Percentiles rank a stretch among this genome's conserved stretches.
Conservation (phyloP, 2,113 vertebrate genomes). For the Panthera uncia region DNA sequence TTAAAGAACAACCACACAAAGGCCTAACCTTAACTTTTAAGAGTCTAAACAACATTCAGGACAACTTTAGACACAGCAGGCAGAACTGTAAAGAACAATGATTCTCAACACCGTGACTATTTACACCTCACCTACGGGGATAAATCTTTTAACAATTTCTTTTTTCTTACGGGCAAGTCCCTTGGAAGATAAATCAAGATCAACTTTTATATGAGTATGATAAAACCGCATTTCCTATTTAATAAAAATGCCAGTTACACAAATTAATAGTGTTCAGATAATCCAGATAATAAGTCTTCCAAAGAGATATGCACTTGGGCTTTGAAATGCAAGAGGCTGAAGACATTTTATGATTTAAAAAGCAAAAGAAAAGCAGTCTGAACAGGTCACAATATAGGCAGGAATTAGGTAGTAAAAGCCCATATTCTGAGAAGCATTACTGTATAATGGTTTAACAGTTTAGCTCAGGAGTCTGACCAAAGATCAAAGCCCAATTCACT, state of each 20-base stretch:
- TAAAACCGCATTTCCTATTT: background rate
- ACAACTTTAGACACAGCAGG: background rate
- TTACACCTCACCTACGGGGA: background rate
- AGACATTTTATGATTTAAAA: conserved; percentile 23
- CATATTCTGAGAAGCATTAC: background rate
- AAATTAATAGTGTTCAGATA: conserved; percentile 47
- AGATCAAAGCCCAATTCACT: conserved; percentile 11
- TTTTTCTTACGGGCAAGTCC: conserved; percentile 20
- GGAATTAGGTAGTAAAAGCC: background rate
- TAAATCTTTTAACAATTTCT: background rate
- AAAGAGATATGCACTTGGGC: background rate
- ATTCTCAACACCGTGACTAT: background rate
- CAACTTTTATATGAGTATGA: background rate
- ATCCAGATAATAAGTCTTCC: background rate
- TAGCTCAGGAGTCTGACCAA: background rate
- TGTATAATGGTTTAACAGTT: background rate
- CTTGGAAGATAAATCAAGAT: conserved; percentile 13
- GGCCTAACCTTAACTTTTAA: background rate
- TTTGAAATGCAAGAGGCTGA: conserved; percentile 35
- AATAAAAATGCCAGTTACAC: conserved; percentile 39
- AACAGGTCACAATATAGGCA: background rate
- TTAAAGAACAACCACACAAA: conserved; percentile 27
- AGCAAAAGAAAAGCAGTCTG: background rate
- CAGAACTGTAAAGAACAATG: background rate
- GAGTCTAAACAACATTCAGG: conserved; percentile 12